These are phyloP conservation scores for Halcyon senegalensis DNA, from an alignment of 2,113 vertebrate genomes.

Conservation along the genomic window DNA sequence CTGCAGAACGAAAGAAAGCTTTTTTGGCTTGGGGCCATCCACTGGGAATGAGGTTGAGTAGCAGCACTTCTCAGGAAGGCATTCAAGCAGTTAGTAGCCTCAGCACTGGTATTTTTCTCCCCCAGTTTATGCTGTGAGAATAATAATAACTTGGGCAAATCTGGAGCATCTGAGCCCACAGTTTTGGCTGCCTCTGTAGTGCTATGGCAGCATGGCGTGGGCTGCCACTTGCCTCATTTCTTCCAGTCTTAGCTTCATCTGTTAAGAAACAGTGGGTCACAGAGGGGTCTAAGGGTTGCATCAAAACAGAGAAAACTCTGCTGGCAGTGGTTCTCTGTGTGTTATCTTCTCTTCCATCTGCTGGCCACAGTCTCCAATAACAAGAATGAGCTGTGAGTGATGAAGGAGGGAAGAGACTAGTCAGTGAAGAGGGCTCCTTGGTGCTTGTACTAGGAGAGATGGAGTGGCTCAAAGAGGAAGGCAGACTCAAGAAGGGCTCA, in stretches of 20 bases:
- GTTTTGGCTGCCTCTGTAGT: neutral
- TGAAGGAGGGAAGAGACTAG: neutral
- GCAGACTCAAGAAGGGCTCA: neutral
- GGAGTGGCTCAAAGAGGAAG: neutral
- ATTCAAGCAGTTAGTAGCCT: neutral
- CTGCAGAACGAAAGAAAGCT: neutral
- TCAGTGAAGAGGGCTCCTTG: neutral
- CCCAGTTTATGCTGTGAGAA: neutral
- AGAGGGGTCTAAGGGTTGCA: neutral
- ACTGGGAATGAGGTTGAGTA: neutral
- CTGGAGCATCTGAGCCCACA: neutral
- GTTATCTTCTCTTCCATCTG: neutral
- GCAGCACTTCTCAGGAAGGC: neutral
- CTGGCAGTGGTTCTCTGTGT: rapidly evolving
- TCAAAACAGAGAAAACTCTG: neutral
- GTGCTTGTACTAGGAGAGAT: neutral
- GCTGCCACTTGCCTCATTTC: neutral
- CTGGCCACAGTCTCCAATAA: neutral
- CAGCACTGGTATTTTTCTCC: neutral
- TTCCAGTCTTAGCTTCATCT: neutral
- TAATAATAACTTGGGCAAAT: neutral
- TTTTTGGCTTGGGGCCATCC: neutral
- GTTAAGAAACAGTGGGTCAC: neutral
- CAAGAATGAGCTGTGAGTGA: neutral
- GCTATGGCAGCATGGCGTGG: neutral